Evolutionary conservation across 2,113 vertebrate genomes (phyloP).

Genomic region (Merops nubicus): DNA sequence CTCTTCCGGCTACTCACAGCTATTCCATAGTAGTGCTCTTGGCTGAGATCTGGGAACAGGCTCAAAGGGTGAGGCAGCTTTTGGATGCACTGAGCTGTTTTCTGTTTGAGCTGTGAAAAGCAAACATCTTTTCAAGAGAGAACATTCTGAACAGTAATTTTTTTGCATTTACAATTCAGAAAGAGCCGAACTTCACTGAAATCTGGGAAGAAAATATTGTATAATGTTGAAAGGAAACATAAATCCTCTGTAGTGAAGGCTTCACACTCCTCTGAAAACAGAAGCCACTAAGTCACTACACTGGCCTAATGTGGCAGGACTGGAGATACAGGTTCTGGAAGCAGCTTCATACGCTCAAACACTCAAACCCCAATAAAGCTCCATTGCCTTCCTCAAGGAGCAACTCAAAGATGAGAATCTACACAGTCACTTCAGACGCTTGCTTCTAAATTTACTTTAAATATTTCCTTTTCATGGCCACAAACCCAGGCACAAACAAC

Average conservation of each 20-base stretch:
- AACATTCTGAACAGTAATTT: slow-evolving; percentile 66
- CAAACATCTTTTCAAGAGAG: slow-evolving; percentile 71
- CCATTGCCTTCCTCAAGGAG: background rate
- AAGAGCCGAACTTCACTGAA: slow-evolving; percentile 19
- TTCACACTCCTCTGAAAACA: background rate
- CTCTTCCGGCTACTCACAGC: slow-evolving; percentile 74
- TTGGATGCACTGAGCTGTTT: slow-evolving; percentile 73
- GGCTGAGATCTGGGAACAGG: slow-evolving; percentile 70
- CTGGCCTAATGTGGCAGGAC: slow-evolving; percentile 29
- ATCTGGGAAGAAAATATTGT: slow-evolving; percentile 39
- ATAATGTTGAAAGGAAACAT: slow-evolving; percentile 17
- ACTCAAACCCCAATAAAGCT: slow-evolving; percentile 7
- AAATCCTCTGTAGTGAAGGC: slow-evolving; percentile 10
- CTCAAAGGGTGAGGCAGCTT: slow-evolving; percentile 74
- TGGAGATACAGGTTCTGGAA: slow-evolving; percentile 39
- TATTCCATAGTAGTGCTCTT: slow-evolving; percentile 71
- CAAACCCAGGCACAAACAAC: background rate
- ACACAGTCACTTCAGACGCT: background rate
- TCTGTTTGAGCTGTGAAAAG: slow-evolving; percentile 72
- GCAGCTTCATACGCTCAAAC: background rate
- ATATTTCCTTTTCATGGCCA: background rate
- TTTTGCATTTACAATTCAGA: slow-evolving; percentile 39
- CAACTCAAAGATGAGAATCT: background rate
- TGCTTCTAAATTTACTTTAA: slow-evolving; percentile 12
- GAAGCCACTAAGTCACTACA: background rate